These are phyloP conservation scores for Hydra vulgaris DNA, from an alignment of 30 jellyfish, hydroid and myxozoan species.

Conservation along the genomic window DNA sequence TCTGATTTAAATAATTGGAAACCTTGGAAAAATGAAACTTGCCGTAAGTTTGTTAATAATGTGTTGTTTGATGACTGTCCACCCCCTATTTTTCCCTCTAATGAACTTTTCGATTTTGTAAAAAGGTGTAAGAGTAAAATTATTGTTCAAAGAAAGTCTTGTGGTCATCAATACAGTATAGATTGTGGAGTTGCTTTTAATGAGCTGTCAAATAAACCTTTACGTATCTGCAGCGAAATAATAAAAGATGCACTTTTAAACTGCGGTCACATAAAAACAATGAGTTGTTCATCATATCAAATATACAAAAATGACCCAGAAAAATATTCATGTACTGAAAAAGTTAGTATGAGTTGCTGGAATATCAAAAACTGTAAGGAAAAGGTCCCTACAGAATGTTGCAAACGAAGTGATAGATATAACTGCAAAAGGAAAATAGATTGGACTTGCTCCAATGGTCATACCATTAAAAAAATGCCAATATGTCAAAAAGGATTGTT, in stretches of 20 bases:
- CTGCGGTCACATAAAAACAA: conserved; percentile 1
- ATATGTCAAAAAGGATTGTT: background rate
- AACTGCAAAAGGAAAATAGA: background rate
- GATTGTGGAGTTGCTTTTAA: conserved; percentile 9
- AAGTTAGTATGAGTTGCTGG: conserved; percentile 7
- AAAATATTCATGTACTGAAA: background rate
- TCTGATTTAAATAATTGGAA: background rate
- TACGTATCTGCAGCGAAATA: background rate
- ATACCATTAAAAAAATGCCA: background rate
- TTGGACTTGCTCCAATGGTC: background rate
- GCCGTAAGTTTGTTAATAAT: background rate
- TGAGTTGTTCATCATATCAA: background rate
- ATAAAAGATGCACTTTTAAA: background rate
- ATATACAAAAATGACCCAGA: background rate
- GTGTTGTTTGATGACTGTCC: background rate
- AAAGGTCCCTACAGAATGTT: background rate
- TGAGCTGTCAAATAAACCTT: background rate
- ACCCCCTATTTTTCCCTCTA: conserved; percentile 1
- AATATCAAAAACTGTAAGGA: background rate
- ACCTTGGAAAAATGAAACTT: background rate
- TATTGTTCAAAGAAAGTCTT: conserved; percentile 6
- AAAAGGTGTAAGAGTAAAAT: background rate
- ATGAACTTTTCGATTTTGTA: background rate
- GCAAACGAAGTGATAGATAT: background rate
- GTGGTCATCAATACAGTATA: background rate